Evolutionary conservation across 92 coral and sea anemone species (phyloP).

Genomic region (Actinostola sp.): DNA sequence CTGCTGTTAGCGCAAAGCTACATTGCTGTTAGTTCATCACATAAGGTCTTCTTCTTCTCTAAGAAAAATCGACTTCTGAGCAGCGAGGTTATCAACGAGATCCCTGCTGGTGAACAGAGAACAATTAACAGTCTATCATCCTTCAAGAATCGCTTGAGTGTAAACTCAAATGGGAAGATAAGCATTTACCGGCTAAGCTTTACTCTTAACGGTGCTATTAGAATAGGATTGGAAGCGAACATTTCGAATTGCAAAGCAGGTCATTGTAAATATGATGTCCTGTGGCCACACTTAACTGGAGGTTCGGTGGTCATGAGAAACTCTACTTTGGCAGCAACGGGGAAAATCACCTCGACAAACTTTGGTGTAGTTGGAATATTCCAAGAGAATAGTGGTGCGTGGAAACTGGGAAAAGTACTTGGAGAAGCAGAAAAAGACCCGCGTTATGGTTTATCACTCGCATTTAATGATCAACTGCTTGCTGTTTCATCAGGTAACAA

Average conservation of each 20-base stretch:
- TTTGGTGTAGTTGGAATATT: slow-evolving; percentile 73
- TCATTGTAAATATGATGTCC: slow-evolving; percentile 38
- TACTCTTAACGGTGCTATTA: neutral
- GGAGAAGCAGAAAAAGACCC: slow-evolving; percentile 46
- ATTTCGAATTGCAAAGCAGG: slow-evolving; percentile 8
- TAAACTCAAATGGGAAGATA: slow-evolving; percentile 19
- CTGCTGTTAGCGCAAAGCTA: slow-evolving; percentile 53
- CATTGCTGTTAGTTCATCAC: slow-evolving; percentile 63
- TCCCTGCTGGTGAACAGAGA: neutral
- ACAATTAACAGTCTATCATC: slow-evolving; percentile 39
- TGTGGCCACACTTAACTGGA: slow-evolving; percentile 67
- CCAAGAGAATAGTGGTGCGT: slow-evolving; percentile 41
- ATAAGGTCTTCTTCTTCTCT: slow-evolving; percentile 71
- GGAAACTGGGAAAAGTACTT: slow-evolving; percentile 53
- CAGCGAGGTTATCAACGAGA: slow-evolving; percentile 1
- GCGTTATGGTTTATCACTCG: slow-evolving; percentile 57
- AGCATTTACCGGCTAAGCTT: slow-evolving; percentile 14
- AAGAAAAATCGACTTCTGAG: slow-evolving; percentile 1
- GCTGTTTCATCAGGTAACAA: slow-evolving; percentile 47
- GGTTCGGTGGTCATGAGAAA: slow-evolving; percentile 41
- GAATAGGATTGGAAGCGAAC: neutral
- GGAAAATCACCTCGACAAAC: slow-evolving; percentile 45
- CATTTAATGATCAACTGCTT: slow-evolving; percentile 49
- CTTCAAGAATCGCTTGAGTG: slow-evolving; percentile 27
- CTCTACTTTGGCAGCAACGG: slow-evolving; percentile 55